Base-by-base conservation (phyloP, 2,888 invertebrate genomes). In the Ditula angustiorana region DNA sequence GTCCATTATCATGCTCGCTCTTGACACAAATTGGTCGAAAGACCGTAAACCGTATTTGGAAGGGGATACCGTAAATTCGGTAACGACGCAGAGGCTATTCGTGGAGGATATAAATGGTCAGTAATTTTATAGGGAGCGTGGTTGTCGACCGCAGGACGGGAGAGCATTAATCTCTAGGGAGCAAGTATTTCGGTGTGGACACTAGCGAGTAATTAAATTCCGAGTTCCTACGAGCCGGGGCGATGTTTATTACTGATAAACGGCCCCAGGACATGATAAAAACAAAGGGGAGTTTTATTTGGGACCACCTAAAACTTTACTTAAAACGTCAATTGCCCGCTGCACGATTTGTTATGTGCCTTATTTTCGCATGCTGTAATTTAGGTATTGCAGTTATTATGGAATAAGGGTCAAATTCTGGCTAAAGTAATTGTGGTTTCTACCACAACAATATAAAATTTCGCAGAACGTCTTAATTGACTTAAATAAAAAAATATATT, bases 161-260 rank as follows among this genome's bases (percentile, higher is more conserved):
- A 47, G 58, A 59, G 67, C 64, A 75, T 78, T 75, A 75, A 75
- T 80, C 78, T 75, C 71, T 56, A 57, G 73, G 72, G 76, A 69
- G 66, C 66, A 76, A 72, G 79, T 71, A 68, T 70, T 67, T 62
- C 64, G 62, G 66, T 74, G 80, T 75, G 80, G 83, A 84, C 81
- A 82, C 73, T 75, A 76, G 77, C 71, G 72, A 79, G 83, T 89
- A 89, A 90, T 90, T 87, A 88, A 87, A 90, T 88, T 88, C 86
- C 82, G 67, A 73, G 71, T 72, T 75, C 56, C 71, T 68, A 49
- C 61, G 61, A 66, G 69, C 52, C 26, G 53, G 64, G 52, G 59
- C 63, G 77, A 76, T 71, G 67, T 76, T 81, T 80, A 82, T 79
- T 72, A 74, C 73, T 66, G 70, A 77, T 75, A 72, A 68, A 71